A percentile compares a stretch with the other conserved stretches of the same genome.
Conservation (phyloP, 2,113 vertebrate species). For the Gnathonemus longibarbis region DNA sequence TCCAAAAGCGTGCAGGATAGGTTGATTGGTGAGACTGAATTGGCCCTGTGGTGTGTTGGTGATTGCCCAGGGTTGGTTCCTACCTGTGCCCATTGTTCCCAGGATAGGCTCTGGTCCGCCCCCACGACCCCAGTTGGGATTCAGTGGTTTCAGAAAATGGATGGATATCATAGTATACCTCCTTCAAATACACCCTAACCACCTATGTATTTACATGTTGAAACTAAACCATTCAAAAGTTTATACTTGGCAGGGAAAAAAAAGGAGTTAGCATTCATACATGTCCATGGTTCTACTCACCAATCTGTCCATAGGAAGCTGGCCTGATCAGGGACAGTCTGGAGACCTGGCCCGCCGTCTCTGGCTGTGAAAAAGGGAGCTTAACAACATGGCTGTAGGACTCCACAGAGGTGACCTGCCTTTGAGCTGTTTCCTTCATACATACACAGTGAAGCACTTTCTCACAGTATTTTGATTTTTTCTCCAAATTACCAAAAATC, state of each 20-base stretch:
- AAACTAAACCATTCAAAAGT: background rate
- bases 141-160: no score
- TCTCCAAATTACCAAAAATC: background rate
- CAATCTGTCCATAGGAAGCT: constrained; percentile 66
- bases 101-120: no score
- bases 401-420: background rate
- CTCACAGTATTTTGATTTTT: background rate
- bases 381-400: background rate
- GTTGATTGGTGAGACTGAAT: no score
- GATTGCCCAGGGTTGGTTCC: no score
- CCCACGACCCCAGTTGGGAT: no score
- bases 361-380: constrained; percentile 47
- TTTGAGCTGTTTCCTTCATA: background rate
- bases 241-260: background rate
- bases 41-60: no score
- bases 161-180: background rate
- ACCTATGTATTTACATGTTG: background rate
- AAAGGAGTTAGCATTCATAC: background rate
- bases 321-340: constrained; percentile 73
- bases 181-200: background rate
- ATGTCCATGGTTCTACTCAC: constrained; percentile 48
- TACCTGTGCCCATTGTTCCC: no score
- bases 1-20: no score
- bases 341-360: constrained; percentile 39
- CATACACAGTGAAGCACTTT: background rate